Evolutionary conservation across 2,113 vertebrate genomes (phyloP).

Genomic region (Triplophysa tibetana): DNA sequence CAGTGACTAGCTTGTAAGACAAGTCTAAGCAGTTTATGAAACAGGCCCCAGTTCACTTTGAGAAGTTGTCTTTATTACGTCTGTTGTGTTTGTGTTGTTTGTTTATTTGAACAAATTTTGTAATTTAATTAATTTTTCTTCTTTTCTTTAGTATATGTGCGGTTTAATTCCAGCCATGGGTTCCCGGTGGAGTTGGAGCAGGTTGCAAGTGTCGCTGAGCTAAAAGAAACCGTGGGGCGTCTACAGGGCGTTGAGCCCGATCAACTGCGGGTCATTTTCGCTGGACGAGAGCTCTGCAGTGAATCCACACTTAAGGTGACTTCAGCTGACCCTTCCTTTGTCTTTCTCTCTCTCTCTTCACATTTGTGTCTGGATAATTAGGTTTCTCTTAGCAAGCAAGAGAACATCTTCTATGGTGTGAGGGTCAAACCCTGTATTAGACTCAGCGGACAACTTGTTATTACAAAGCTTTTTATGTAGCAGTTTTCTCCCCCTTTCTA

Average conservation of each 20-base stretch:
- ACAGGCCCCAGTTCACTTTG: neutral
- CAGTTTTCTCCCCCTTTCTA: neutral
- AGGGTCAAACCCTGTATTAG: conserved; percentile 26
- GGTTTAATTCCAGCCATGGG: conserved; percentile 82
- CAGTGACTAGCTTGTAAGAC: no score
- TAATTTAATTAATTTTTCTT: neutral
- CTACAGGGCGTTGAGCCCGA: conserved; percentile 79
- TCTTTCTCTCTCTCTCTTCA: conserved; percentile 11
- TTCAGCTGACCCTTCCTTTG: conserved; percentile 33
- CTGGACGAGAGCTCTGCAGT: conserved; percentile 79
- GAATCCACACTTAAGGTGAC: conserved; percentile 83
- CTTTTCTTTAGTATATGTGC: conserved; percentile 77
- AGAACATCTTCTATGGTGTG: neutral
- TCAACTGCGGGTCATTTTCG: conserved; percentile 83
- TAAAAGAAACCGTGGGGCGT: conserved; percentile 82
- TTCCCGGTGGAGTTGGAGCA: conserved; percentile 77
- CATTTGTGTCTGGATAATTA: neutral
- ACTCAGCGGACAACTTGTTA: neutral
- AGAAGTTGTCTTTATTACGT: neutral
- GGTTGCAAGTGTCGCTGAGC: conserved; percentile 75
- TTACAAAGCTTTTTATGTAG: neutral
- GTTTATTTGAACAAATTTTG: neutral
- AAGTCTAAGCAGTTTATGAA: neutral
- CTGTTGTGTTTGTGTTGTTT: neutral
- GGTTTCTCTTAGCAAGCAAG: neutral